A percentile compares a stretch with the other conserved stretches of the same genome.
Evolutionary conservation across 2,888 invertebrate species (phyloP).

Genomic region (Orchesella flavescens): DNA sequence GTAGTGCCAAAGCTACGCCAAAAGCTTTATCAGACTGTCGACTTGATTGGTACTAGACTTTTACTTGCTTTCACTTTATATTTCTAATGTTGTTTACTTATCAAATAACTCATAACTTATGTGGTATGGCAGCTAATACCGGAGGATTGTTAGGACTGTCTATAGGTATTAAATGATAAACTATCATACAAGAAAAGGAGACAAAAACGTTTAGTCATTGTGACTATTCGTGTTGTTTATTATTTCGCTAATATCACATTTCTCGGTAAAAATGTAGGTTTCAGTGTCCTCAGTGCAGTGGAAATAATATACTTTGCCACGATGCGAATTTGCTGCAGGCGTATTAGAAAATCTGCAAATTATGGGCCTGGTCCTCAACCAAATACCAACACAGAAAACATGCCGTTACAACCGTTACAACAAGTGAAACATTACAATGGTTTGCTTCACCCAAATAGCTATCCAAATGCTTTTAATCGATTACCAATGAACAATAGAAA

Average conservation of each 20-base stretch:
- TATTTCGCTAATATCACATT: too few relatives aligned
- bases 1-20: slow-evolving; percentile 51
- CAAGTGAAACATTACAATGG: too few relatives aligned
- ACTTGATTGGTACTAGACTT: slow-evolving; percentile 64
- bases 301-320: slow-evolving; percentile 63
- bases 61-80: too few relatives aligned
- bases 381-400: too few relatives aligned
- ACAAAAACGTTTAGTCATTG: neutral
- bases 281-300: slow-evolving; percentile 57
- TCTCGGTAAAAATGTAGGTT: slow-evolving; percentile 50
- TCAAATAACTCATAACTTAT: too few relatives aligned
- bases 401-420: too few relatives aligned
- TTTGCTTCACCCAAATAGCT: too few relatives aligned
- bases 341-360: slow-evolving; percentile 11
- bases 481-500: too few relatives aligned
- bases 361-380: slow-evolving; percentile 6
- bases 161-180: slow-evolving; percentile 13
- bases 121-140: slow-evolving; percentile 61
- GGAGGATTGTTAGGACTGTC: slow-evolving; percentile 66
- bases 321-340: slow-evolving; percentile 53
- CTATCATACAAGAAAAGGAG: neutral
- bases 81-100: too few relatives aligned
- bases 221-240: too few relatives aligned
- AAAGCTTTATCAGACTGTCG: slow-evolving; percentile 50
- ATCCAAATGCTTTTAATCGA: too few relatives aligned